phyloP scores from a whole-genome alignment of 2,888 invertebrate genomes.

The Zygogramma bicolorata region DNA sequence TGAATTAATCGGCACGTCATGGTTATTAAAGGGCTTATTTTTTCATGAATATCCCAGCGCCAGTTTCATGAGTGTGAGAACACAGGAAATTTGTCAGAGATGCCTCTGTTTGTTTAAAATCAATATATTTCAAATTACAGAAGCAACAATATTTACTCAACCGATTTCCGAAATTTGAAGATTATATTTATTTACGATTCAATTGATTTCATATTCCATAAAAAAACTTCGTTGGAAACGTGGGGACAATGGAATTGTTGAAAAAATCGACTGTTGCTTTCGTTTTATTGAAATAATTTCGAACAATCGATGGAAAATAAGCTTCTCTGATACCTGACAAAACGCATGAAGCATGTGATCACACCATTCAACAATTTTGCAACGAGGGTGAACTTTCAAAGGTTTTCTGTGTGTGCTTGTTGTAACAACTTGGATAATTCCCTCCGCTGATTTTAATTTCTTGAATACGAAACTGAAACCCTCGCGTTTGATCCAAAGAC shows the following conservation, averaged over 20 bases:
- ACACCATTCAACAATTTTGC: not conserved
- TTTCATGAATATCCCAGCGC: not conserved
- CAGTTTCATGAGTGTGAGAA: not conserved
- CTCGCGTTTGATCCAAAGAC: no score
- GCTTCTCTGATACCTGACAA: not conserved
- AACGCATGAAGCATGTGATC: constrained; percentile 12
- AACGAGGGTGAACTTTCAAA: not conserved
- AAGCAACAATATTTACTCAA: no score
- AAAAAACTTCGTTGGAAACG: no score
- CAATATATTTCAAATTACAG: no score
- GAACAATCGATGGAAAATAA: not conserved
- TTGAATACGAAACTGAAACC: no score
- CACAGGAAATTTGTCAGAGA: no score
- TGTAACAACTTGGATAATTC: not conserved
- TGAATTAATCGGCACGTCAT: not conserved
- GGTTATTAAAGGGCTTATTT: not conserved
- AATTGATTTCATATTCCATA: no score
- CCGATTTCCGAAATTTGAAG: no score
- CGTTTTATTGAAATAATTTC: not conserved
- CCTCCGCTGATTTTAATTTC: no score
- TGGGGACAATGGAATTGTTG: not conserved
- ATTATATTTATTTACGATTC: no score
- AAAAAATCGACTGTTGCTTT: not conserved
- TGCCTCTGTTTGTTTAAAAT: no score
- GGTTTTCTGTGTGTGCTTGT: not conserved